Conservation (phyloP, 30 jellyfish, hydroid and myxozoan species). For the Catostylus mosaicus region DNA sequence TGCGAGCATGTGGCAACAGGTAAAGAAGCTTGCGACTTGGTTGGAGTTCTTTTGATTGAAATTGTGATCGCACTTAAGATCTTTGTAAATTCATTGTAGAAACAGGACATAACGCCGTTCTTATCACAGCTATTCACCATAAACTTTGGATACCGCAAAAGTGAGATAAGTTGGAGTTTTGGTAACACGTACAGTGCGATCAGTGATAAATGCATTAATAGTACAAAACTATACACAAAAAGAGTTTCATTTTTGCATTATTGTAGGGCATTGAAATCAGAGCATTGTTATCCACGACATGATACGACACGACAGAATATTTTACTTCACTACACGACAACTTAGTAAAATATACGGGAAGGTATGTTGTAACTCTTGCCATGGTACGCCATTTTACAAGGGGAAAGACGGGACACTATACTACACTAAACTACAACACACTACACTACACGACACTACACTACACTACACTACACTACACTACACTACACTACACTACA, state of each 20-base stretch:
- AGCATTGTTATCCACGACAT: too few relatives aligned
- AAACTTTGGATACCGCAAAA: background rate
- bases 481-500: too few relatives aligned
- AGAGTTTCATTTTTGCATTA: background rate
- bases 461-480: too few relatives aligned
- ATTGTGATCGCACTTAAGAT: background rate
- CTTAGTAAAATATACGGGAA: too few relatives aligned
- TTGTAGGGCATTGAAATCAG: too few relatives aligned
- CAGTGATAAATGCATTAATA: background rate
- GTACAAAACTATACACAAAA: background rate
- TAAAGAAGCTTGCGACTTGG: background rate
- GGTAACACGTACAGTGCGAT: background rate
- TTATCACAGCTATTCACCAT: background rate
- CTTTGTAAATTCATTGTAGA: background rate
- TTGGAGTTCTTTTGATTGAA: conserved; percentile 5
- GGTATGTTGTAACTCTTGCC: too few relatives aligned
- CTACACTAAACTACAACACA: too few relatives aligned
- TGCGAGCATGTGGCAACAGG: conserved; percentile 61
- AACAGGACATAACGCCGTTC: background rate
- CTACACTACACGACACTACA: too few relatives aligned
- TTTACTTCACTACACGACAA: too few relatives aligned
- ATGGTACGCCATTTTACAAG: too few relatives aligned
- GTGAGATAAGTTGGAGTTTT: background rate
- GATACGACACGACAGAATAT: too few relatives aligned
- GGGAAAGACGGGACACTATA: too few relatives aligned